These are phyloP conservation scores for Chironex yamaguchii DNA, from an alignment of 30 jellyfish, hydroid and myxozoan species.

Conservation along the genomic window DNA sequence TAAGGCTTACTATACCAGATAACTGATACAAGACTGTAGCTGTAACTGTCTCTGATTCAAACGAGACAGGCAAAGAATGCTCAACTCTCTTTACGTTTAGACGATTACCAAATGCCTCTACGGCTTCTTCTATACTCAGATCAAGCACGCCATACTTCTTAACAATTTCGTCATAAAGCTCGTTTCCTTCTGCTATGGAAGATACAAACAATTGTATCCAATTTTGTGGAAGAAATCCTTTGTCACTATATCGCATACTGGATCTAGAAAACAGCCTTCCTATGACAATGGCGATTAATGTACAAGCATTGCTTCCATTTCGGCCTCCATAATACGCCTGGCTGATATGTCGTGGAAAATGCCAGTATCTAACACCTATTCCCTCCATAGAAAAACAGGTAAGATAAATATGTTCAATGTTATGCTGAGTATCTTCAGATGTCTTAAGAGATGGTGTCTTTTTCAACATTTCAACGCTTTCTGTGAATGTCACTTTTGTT, in stretches of 20 bases:
- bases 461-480: not conserved
- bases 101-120: constrained; percentile 76
- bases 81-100: constrained; percentile 75
- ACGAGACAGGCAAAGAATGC: constrained; percentile 91
- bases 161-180: constrained; percentile 77
- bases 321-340: constrained; percentile 98
- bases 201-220: constrained; percentile 86
- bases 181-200: constrained; percentile 90
- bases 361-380: constrained; percentile 81
- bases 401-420: constrained; percentile 15
- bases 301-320: constrained; percentile 98
- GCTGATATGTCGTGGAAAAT: constrained; percentile 84
- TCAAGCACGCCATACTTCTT: constrained; percentile 92
- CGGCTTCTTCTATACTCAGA: constrained; percentile 95
- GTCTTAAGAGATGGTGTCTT: not conserved
- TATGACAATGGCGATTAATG: constrained; percentile 84
- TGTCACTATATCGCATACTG: constrained; percentile 65
- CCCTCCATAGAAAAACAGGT: constrained; percentile 77
- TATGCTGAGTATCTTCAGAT: not conserved
- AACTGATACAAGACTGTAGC: constrained; percentile 89
- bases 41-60: constrained; percentile 88
- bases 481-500: not conserved
- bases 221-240: constrained; percentile 73
- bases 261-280: constrained; percentile 97
- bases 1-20: constrained; percentile 54